These are phyloP conservation scores for Pleuronectes platessa DNA, from an alignment of 2,113 vertebrate species.

Conservation along the genomic window DNA sequence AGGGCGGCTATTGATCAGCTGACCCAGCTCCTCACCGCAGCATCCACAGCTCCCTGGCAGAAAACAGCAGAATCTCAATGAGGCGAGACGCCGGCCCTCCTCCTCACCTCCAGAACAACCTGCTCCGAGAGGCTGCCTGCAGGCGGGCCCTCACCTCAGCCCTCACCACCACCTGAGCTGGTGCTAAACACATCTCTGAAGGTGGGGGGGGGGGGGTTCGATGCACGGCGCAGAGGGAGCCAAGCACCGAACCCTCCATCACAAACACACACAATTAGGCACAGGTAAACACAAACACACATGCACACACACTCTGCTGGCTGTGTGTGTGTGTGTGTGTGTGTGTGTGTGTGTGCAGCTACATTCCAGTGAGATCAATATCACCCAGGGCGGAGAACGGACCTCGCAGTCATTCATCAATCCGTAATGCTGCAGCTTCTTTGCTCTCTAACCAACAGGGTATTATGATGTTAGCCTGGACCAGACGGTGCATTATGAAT, in stretches of 20 bases:
- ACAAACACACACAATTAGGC: constrained; percentile 12
- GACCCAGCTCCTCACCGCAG: constrained; percentile 52
- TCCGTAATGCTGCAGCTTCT: constrained; percentile 62
- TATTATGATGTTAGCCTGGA: constrained; percentile 51
- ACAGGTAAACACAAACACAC: constrained; percentile 49
- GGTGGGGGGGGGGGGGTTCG: constrained; percentile 12
- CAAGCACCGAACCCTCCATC: neutral
- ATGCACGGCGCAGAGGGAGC: constrained; percentile 16
- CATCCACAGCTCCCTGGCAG: constrained; percentile 21
- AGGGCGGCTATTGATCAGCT: constrained; percentile 62
- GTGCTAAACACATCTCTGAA: constrained; percentile 19
- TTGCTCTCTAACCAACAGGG: constrained; percentile 57
- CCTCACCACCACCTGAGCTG: constrained; percentile 40
- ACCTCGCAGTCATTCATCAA: constrained; percentile 69
- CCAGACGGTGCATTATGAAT: constrained; percentile 58
- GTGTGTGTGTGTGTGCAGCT: constrained; percentile 17
- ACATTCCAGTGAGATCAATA: constrained; percentile 70
- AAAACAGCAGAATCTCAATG: constrained; percentile 70
- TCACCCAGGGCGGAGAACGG: constrained; percentile 65
- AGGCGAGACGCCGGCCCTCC: constrained; percentile 10
- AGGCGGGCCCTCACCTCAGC: constrained; percentile 28
- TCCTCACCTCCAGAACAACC: constrained; percentile 41
- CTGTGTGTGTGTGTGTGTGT: neutral
- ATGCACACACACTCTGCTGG: neutral
- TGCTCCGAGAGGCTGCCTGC: constrained; percentile 28